Evolutionary conservation across 1,140 invertebrate species (phyloP).

Genomic region (Eurosta solidaginis): DNA sequence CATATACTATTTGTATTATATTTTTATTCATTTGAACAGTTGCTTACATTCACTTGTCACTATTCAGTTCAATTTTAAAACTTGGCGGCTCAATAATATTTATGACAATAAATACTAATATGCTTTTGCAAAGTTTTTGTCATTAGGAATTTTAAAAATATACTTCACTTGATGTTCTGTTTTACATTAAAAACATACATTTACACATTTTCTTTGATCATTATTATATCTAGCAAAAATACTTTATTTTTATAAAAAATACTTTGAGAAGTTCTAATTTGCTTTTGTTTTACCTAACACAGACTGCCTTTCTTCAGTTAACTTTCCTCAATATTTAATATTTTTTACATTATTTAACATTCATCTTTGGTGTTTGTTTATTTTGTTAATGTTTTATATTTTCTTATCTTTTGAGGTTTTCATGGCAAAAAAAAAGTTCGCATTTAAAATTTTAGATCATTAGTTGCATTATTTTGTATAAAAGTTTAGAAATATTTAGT

Average conservation of each 20-base stretch:
- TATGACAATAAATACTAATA: neutral
- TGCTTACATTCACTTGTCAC: no score
- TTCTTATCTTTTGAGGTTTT: neutral
- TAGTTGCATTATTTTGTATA: neutral
- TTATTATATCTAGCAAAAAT: no score
- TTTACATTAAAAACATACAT: neutral
- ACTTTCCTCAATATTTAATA: no score
- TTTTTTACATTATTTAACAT: neutral
- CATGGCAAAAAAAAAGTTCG: neutral
- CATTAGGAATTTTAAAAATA: neutral
- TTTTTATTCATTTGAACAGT: no score
- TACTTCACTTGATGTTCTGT: neutral
- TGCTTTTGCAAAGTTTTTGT: neutral
- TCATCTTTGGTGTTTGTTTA: slow-evolving; percentile 19
- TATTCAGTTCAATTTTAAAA: neutral
- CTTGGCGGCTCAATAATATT: neutral
- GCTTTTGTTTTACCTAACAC: neutral
- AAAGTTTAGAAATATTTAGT: neutral
- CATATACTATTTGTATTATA: no score
- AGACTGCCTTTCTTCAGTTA: neutral
- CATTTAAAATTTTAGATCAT: neutral
- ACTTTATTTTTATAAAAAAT: neutral
- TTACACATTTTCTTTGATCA: neutral
- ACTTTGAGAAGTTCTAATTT: neutral
- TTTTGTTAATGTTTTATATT: neutral